phyloP scores from a whole-genome alignment of 53 echinoderm and acorn worm genomes.

The Glandiceps talaboti region DNA sequence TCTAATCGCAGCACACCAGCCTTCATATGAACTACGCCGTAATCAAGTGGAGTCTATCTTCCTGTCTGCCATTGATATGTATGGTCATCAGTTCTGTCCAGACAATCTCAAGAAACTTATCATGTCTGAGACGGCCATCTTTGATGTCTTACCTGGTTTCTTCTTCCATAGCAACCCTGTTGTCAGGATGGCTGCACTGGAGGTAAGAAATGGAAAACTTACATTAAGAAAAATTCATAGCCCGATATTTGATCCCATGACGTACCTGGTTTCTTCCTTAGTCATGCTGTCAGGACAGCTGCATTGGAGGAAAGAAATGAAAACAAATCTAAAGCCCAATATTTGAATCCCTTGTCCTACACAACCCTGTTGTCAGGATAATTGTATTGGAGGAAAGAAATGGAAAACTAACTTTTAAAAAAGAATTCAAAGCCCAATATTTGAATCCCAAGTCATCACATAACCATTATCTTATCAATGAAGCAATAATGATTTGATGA shows the following conservation, averaged over 20 bases:
- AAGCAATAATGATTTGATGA: too few relatives aligned
- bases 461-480: too few relatives aligned
- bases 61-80: conserved; percentile 96
- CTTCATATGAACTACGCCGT: conserved; percentile 84
- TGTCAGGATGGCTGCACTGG: conserved; percentile 75
- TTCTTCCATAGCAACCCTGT: conserved; percentile 87
- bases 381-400: too few relatives aligned
- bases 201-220: conserved; percentile 30
- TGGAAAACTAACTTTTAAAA: too few relatives aligned
- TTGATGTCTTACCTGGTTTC: conserved; percentile 94
- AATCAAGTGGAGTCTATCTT: conserved; percentile 99
- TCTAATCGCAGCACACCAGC: conserved; percentile 92
- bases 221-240: too few relatives aligned
- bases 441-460: too few relatives aligned
- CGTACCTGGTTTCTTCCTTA: too few relatives aligned
- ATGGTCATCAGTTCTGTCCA: conserved; percentile 93
- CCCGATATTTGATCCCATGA: too few relatives aligned
- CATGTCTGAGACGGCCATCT: conserved; percentile 99
- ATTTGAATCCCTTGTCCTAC: neutral
- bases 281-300: too few relatives aligned
- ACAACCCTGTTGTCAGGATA: too few relatives aligned
- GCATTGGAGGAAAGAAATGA: too few relatives aligned
- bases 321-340: neutral
- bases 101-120: conserved; percentile 98
- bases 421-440: too few relatives aligned